Evolutionary conservation across 2,113 vertebrate genomes (phyloP), one percentile per base, ranked within the genome.

Genomic region (Cryptotis parvus): DNA sequence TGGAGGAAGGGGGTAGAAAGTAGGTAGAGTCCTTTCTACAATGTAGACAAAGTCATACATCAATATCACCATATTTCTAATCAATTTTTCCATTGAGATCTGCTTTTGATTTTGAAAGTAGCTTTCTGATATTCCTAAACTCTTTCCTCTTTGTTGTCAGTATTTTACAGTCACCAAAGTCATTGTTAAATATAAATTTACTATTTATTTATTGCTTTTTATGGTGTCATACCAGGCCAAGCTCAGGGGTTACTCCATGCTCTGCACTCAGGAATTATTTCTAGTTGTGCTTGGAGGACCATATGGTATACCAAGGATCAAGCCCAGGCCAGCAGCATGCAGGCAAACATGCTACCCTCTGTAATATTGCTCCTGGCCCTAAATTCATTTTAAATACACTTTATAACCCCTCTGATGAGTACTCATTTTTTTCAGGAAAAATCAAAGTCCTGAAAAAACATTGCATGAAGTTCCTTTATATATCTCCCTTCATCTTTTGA

Each of bases 111-210:
- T 39, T 0, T 72, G 14, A 77, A 84, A 79, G 7, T 80, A 66
- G 14, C 78, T 58, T 41, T 58, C 27, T 79, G 12, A 16, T 65
- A 74, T 69, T 58, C 26, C 63, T 76, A 76, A 39, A 27, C 1
- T n/a, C 37, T 73, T 82, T 83, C 52, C 14, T 39, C 15, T 82
- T 87, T 77, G 86, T 9, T 65, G n/a, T 86, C 31, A 87, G 2
- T 41, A 52, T 87, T 66, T 12, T 45, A 90, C 5, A 83, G 26
- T 10, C 33, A 29, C 1, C 20, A 74, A 8, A 75, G 66, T 74
- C 73, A 92, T 39, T 66, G 58, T 85, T 92, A 92, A 76, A 29
- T 70, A 4, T 76, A 65, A 45, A 31, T 45, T 27, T n/a, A 61
- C 15, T 70, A 43, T 89, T 89, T 45, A 14, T n/a, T n/a, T n/a